Percentiles rank a stretch among this genome's conserved stretches.
Evolutionary conservation across 2,888 invertebrate species (phyloP).

Genomic region (Thymelicus acteon): DNA sequence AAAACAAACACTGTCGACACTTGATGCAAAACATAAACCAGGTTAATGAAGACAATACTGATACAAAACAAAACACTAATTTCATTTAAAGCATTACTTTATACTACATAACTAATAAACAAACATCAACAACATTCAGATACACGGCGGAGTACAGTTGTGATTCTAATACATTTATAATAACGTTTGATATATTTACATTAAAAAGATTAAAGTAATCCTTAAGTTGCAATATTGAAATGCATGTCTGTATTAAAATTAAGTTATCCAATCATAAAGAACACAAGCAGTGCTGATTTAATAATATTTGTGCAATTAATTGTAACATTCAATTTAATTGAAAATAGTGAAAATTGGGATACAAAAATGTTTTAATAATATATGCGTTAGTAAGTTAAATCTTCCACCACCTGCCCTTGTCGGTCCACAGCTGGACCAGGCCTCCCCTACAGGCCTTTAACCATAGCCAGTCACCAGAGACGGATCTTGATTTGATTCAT

Average conservation of each 20-base stretch:
- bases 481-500: constrained; percentile 20
- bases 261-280: constrained; percentile 28
- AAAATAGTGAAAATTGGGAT: constrained; percentile 27
- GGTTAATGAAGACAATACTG: constrained; percentile 68
- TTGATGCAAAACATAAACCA: constrained; percentile 57
- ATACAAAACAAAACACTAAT: constrained; percentile 70
- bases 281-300: constrained; percentile 31
- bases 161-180: constrained; percentile 40
- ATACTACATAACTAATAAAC: constrained; percentile 73
- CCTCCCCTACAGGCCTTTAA: background rate
- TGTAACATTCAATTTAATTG: constrained; percentile 34
- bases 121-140: constrained; percentile 67
- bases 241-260: constrained; percentile 33
- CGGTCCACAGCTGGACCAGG: constrained; percentile 4
- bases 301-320: constrained; percentile 34
- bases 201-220: constrained; percentile 33
- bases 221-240: constrained; percentile 31
- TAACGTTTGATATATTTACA: constrained; percentile 33
- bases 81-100: constrained; percentile 76
- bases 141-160: constrained; percentile 61
- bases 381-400: constrained; percentile 24
- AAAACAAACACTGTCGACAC: constrained; percentile 62
- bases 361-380: constrained; percentile 21
- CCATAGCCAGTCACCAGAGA: constrained; percentile 9
- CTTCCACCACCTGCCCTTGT: constrained; percentile 8